Conservation (phyloP, 2,113 vertebrate species). For the Petrocephalus zakoni region DNA sequence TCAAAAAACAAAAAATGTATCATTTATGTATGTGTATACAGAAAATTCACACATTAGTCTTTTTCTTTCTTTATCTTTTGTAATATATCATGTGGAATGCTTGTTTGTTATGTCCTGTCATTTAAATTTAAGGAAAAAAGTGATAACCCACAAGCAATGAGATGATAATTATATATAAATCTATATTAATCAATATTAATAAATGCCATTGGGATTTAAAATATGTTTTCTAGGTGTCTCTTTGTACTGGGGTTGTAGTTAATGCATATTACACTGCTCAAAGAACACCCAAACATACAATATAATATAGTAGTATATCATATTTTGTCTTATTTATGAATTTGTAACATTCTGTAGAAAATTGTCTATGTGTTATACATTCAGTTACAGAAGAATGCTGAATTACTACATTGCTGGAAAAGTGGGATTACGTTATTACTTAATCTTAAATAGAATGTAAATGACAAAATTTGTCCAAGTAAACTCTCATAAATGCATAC, state of each 20-base stretch:
- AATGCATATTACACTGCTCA: neutral
- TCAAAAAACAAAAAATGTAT: slow-evolving; percentile 40
- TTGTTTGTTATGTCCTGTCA: slow-evolving; percentile 68
- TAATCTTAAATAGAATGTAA: too few species aligned
- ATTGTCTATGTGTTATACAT: too few species aligned
- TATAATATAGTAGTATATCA: neutral
- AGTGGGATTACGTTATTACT: too few species aligned
- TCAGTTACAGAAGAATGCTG: too few species aligned
- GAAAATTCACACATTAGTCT: slow-evolving; percentile 37
- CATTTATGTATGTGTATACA: slow-evolving; percentile 30
- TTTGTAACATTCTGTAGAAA: too few species aligned
- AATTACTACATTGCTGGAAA: too few species aligned
- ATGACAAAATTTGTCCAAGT: too few species aligned
- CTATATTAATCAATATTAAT: slow-evolving; percentile 53
- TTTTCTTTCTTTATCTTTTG: slow-evolving; percentile 64
- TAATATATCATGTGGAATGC: slow-evolving; percentile 72
- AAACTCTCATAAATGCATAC: too few species aligned
- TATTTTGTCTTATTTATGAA: too few species aligned
- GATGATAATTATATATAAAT: slow-evolving; percentile 57
- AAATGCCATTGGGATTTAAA: slow-evolving; percentile 73
- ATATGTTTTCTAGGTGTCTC: slow-evolving; percentile 44
- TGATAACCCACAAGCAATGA: slow-evolving; percentile 64
- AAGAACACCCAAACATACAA: neutral
- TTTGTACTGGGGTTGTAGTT: slow-evolving; percentile 5
- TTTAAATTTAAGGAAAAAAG: slow-evolving; percentile 63